Evolutionary conservation across 2,888 invertebrate species (phyloP), one percentile per base, ranked within the genome.

Genomic region (Stomorhina lunata): DNA sequence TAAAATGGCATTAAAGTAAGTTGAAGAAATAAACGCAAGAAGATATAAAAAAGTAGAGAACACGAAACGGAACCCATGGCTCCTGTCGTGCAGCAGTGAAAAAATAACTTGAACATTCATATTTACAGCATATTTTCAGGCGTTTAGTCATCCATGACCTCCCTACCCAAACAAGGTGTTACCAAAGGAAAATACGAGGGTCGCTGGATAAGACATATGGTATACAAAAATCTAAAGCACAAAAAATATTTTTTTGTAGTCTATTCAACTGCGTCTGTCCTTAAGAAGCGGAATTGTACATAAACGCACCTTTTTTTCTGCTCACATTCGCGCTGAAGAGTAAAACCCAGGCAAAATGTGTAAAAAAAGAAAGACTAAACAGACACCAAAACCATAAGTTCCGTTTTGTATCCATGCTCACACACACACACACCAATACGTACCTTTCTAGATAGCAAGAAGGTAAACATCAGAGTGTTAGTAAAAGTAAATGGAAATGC

Each of bases 1-100:
- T 81, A 76, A 80, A 84, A 79, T 71, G 69, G 76, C 72, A 84
- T 84, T 81, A 81, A 77, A 79, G 76, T 29, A 57, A 80, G 50
- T 72, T 57, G 37, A 57, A 53, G 43, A 34, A 53, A 48, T 22
- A 22, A 43, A 43, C 17, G 27, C 17, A 53, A 32, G 12, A 6
- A 7, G 43, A 20, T 9, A 7, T 5, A 50, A 27, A 7, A 20
- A 20, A 12, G 55, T 43, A 25, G 25, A 27, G 7, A 48, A 32
- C 53, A 69, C n/a, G 40, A 32, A 43, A 40, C 4, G 2, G 34
- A 25, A 55, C 1, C 53, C 29, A 17, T 9, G 53, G 9, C 53
- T 10, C 17, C 25, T 15, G 9, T 12, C 17, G 25, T 27, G 34
- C 45, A 29, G 27, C 29, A 68, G 37, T 29, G 29, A 10, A 7